Conservation (phyloP, 92 coral and sea anemone species). For the Isaurus tuberculatus region DNA sequence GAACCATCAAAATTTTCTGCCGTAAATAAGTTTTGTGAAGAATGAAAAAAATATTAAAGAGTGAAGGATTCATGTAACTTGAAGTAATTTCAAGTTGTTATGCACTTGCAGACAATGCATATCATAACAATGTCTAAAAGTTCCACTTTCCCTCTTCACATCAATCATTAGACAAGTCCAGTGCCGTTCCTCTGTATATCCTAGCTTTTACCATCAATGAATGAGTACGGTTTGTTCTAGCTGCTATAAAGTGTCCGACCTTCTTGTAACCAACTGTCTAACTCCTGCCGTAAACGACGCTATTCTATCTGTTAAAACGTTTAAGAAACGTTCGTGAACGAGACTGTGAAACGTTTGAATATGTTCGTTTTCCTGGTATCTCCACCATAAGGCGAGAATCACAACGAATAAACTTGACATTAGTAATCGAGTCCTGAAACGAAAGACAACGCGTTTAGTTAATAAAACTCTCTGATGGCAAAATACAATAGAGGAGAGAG, state of each 20-base stretch:
- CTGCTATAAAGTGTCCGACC: conserved; percentile 10
- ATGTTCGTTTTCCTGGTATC: conserved; percentile 31
- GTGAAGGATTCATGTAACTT: no score
- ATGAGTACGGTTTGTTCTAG: background rate
- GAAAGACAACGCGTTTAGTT: background rate
- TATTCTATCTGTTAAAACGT: conserved; percentile 12
- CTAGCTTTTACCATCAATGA: background rate
- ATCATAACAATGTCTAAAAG: background rate
- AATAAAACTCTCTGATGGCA: no score
- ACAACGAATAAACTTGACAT: conserved; percentile 17
- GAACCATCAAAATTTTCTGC: no score
- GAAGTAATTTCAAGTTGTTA: no score
- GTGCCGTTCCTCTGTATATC: background rate
- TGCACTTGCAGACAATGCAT: background rate
- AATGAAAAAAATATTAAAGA: no score
- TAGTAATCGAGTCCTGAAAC: conserved; percentile 38
- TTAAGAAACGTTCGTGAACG: conserved; percentile 6
- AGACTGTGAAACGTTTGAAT: conserved; percentile 29
- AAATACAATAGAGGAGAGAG: no score
- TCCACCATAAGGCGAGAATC: conserved; percentile 38
- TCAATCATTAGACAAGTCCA: background rate
- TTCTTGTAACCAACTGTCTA: conserved; percentile 19
- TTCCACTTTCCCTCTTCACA: background rate
- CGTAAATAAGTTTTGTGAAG: no score
- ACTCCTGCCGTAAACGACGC: conserved; percentile 17